A percentile compares a stretch with the other conserved stretches of the same genome.
These are phyloP conservation scores for Hemaris fuciformis DNA, from an alignment of 2,888 invertebrate species.

Conservation along the genomic window DNA sequence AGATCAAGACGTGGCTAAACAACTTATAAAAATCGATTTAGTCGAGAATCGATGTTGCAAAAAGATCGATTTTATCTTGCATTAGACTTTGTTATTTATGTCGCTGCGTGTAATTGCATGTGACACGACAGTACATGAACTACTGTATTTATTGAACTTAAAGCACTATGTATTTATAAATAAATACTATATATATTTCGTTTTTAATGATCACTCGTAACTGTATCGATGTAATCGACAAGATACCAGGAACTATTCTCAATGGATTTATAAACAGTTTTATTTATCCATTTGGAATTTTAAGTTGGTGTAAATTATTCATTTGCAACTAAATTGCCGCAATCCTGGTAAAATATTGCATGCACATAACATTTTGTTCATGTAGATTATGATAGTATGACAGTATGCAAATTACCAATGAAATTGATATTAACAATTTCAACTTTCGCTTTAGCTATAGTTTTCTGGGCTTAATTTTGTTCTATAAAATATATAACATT, in stretches of 20 bases:
- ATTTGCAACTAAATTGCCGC: neutral
- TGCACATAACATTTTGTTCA: neutral
- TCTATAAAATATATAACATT: too few species aligned
- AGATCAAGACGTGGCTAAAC: too few species aligned
- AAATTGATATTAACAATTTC: neutral
- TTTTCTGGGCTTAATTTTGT: neutral
- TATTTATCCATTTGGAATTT: neutral
- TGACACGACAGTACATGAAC: slow-evolving; percentile 3
- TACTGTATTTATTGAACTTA: slow-evolving; percentile 1
- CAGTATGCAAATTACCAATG: neutral
- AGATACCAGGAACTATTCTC: neutral
- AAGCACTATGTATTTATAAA: neutral
- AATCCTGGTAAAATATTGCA: neutral
- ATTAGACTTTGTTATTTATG: neutral
- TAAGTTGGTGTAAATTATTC: neutral
- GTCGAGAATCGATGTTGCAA: neutral
- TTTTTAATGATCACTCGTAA: neutral
- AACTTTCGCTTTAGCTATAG: neutral
- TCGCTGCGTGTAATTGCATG: neutral
- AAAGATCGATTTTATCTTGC: neutral
- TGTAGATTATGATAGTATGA: neutral
- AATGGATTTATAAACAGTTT: neutral
- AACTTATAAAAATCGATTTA: neutral
- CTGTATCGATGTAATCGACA: neutral
- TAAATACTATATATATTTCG: neutral